Base-by-base conservation (phyloP, 2,888 invertebrate genomes). In the Drosophila melanosoma region DNA sequence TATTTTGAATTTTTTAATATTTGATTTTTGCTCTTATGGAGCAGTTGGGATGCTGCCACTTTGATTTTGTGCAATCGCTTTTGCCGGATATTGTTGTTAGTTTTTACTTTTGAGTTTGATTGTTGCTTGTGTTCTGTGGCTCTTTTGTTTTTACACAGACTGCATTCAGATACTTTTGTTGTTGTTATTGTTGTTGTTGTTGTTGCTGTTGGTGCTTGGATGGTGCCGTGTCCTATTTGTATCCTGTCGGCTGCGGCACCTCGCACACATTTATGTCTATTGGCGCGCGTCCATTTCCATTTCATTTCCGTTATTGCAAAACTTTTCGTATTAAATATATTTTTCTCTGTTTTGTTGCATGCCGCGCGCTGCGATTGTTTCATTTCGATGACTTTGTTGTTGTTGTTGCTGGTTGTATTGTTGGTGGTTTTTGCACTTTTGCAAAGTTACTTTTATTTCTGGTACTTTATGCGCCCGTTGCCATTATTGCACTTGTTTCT, bases 241-340 rank as follows among this genome's bases (percentile, higher is more conserved):
- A 85, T 88, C 88, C 85, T 83, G 84, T 83, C 81, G 77, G 68
- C 70, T 58, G 69, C 74, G 72, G 68, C 81, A 81, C 76, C 81
- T 82, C 82, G 64, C 74, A 74, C 77, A 82, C 81, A 82, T 87
- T 87, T 88, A 88, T 85, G 88, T 87, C 87, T 87, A 87, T 87
- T 87, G 87, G 88, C 88, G 89, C 83, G 87, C 87, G 88, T 87
- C 87, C 87, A 87, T 88, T 88, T 88, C 87, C 87, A 87, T 88
- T 87, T 88, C 87, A 87, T 87, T 87, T 87, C 87, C 87, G 87
- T 87, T 87, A 87, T 87, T 87, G 87, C 87, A 88, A 87, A 87
- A 87, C 83, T 87, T 87, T 87, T 87, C 87, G 83, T 87, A 88
- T 87, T 87, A 88, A 87, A 87, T 88, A 88, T 88, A 88, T 87